phyloP scores from a whole-genome alignment of 2,888 invertebrate genomes.

The Heliconius ismenius region DNA sequence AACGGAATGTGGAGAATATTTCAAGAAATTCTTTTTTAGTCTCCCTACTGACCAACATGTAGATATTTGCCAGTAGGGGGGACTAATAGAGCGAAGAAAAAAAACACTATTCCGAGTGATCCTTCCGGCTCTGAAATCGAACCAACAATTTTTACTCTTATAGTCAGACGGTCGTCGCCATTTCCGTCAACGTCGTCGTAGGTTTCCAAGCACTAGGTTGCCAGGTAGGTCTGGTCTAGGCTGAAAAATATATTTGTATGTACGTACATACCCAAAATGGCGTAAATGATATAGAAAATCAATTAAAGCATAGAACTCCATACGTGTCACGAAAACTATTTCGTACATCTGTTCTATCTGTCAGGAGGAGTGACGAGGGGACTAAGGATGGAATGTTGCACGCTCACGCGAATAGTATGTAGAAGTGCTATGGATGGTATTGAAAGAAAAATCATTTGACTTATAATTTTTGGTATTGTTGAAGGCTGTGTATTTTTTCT shows the following conservation, averaged over 20 bases:
- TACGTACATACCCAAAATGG: not conserved
- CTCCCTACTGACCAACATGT: no score
- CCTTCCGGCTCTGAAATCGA: not conserved
- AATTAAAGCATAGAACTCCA: slow-evolving; percentile 1
- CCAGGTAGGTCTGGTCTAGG: no score
- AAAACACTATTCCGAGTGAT: not conserved
- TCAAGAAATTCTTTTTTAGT: no score
- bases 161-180: not conserved
- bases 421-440: slow-evolving; percentile 13
- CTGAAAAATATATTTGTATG: no score
- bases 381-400: slow-evolving; percentile 33
- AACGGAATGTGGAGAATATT: no score
- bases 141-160: not conserved
- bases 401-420: slow-evolving; percentile 1
- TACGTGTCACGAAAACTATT: slow-evolving; percentile 33
- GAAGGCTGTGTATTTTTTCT: no score
- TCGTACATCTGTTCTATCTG: slow-evolving; percentile 33
- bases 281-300: not conserved
- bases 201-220: no score
- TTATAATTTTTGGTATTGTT: no score
- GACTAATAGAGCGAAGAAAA: no score
- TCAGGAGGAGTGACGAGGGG: slow-evolving; percentile 37
- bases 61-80: no score
- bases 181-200: no score
- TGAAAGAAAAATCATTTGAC: not conserved